These are phyloP conservation scores for Oscarella lobularis DNA, from an alignment of 37 sponge, comb jelly and placozoan genomes.

Conservation along the genomic window DNA sequence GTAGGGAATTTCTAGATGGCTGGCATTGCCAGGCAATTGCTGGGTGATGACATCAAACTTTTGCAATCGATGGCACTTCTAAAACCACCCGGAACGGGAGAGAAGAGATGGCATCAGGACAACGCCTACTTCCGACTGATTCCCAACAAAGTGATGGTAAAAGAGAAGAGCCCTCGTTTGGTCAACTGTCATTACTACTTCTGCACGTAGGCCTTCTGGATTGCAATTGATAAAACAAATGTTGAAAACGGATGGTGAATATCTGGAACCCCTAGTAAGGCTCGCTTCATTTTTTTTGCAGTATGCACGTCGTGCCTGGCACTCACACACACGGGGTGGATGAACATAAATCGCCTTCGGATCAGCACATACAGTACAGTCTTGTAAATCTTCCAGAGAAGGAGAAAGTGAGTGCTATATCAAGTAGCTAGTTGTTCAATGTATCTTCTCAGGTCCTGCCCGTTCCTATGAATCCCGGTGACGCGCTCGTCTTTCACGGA, in stretches of 20 bases:
- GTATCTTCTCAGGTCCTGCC: slow-evolving; percentile 23
- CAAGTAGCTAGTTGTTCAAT: background rate
- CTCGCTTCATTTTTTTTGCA: slow-evolving; percentile 3
- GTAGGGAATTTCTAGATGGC: slow-evolving; percentile 11
- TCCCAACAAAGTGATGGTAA: slow-evolving; percentile 30
- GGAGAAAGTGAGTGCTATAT: slow-evolving; percentile 13
- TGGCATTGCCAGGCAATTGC: background rate
- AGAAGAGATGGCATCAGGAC: slow-evolving; percentile 59
- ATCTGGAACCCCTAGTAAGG: background rate
- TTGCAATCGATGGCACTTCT: slow-evolving; percentile 52
- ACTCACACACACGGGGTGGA: slow-evolving; percentile 27
- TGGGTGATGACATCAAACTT: slow-evolving; percentile 36
- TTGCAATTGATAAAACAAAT: slow-evolving; percentile 32
- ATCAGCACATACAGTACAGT: slow-evolving; percentile 25
- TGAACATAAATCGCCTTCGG: slow-evolving; percentile 17
- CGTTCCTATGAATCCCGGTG: slow-evolving; percentile 30
- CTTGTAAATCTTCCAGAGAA: slow-evolving; percentile 32
- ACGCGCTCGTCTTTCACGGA: slow-evolving; percentile 36
- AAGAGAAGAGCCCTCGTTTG: too few species aligned
- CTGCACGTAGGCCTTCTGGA: slow-evolving; percentile 39
- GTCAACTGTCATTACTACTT: background rate
- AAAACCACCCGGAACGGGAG: slow-evolving; percentile 49
- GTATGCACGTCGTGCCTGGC: slow-evolving; percentile 41
- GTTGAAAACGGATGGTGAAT: slow-evolving; percentile 41
- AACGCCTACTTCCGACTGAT: slow-evolving; percentile 53